phyloP scores from a whole-genome alignment of 2,888 invertebrate genomes.

The Netelia virgata region DNA sequence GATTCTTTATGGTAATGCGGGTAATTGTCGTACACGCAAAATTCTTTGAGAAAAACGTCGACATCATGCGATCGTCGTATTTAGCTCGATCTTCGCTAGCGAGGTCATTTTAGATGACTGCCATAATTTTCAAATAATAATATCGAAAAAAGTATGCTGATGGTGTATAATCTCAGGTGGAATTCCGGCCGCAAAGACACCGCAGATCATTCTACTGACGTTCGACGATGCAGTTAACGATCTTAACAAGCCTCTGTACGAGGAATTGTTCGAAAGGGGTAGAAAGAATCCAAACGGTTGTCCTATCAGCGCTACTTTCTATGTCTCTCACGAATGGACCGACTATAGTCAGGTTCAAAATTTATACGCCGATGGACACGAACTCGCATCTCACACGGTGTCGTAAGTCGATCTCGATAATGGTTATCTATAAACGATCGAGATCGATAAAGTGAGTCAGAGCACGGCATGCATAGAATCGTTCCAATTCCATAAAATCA shows the following conservation, averaged over 20 bases:
- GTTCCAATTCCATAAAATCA: background rate
- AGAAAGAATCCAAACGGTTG: constrained; percentile 96
- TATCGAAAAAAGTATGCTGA: background rate
- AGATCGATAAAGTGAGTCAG: constrained; percentile 63
- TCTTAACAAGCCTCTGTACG: constrained; percentile 96
- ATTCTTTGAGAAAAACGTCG: no score
- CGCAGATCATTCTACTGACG: constrained; percentile 96
- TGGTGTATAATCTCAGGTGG: constrained; percentile 87
- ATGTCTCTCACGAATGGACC: constrained; percentile 99
- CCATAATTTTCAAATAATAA: background rate
- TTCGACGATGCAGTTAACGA: constrained; percentile 98
- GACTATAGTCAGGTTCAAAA: constrained; percentile 99
- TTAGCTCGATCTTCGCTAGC: no score
- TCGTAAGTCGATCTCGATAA: constrained; percentile 90
- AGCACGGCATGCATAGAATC: constrained; percentile 42
- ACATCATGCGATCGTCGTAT: no score
- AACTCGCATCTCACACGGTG: constrained; percentile 98
- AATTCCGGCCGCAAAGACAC: constrained; percentile 92
- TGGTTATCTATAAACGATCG: constrained; percentile 20
- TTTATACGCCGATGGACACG: constrained; percentile 97
- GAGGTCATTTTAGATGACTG: no score
- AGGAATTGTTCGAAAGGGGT: constrained; percentile 95
- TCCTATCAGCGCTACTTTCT: constrained; percentile 97
- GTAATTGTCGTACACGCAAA: no score
- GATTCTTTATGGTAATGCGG: no score